Evolutionary conservation across 2,888 invertebrate genomes (phyloP), one percentile per base, ranked within the genome.

Genomic region (Hymenopus coronatus): DNA sequence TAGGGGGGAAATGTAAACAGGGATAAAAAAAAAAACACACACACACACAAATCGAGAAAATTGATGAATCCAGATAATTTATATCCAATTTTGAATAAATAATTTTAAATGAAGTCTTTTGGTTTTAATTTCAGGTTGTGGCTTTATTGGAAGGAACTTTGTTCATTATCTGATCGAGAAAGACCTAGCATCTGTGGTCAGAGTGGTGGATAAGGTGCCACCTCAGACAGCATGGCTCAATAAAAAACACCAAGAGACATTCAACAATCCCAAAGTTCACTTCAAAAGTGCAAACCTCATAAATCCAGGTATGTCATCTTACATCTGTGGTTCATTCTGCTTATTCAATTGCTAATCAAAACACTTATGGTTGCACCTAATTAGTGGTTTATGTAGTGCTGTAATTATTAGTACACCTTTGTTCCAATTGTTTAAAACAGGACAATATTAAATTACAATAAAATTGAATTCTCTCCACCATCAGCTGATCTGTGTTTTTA

Each of bases 251-350:
- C 94, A 95, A 91, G 95, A 95, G 91, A 94, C 95, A 85, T 98
- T 98, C 93, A 95, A 96, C 89, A 95, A 96, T 93, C 95, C 96
- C 90, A 94, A 96, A 92, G 96, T 98, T 15, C 97, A 98, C 93
- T 98, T 98, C 93, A 96, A 95, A 93, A 98, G 98, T 94, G 97
- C 98, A 88, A 98, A 98, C 94, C 95, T 98, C 90, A 98, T 98
- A 90, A 97, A 97, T 94, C 94, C 96, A 94, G 96, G 98, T 98
- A 94, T 94, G 94, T 93, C 15, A 20, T 82, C 28, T n/a, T 83
- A 30, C 28, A 83, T 6, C n/a, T 83, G 14, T 83, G 14, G 15
- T 30, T 46, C 27, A 85, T 46, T 85, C 20, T 46, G 15, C 15
- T n/a, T 12, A 8, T 20, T 28, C n/a, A 14, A 54, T n/a, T 81